Evolutionary conservation across 2,888 invertebrate species (phyloP).

Genomic region (Eubasilissa splendida): DNA sequence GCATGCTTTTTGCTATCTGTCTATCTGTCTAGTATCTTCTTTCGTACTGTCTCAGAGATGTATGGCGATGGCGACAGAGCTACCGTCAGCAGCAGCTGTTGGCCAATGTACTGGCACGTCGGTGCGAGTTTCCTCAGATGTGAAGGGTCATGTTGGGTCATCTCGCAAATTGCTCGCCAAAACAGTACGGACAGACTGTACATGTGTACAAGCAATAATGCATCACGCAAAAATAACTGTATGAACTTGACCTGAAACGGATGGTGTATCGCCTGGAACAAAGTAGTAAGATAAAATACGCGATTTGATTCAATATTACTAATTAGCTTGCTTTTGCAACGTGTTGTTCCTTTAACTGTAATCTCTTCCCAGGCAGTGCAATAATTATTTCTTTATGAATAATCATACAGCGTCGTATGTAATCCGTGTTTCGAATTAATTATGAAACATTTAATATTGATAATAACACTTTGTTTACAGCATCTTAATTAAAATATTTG

Average conservation of each 20-base stretch:
- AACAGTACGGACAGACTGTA: constrained; percentile 1
- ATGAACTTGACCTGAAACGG: constrained; percentile 23
- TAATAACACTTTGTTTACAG: no score
- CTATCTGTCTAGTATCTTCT: not conserved
- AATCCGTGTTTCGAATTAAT: no score
- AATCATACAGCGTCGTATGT: no score
- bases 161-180: constrained; percentile 13
- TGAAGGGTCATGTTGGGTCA: constrained; percentile 18
- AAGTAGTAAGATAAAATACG: no score
- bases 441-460: no score
- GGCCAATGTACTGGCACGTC: not conserved
- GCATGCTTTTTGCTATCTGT: constrained; percentile 9
- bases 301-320: no score
- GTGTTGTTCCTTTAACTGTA: no score
- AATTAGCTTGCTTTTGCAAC: no score
- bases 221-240: not conserved
- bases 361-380: no score
- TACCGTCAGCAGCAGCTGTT: not conserved
- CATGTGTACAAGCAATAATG: not conserved
- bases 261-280: no score
- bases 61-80: constrained; percentile 30
- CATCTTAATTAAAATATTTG: no score
- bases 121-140: constrained; percentile 16
- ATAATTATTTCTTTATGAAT: no score
- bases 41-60: constrained; percentile 2